A percentile compares a stretch with the other conserved stretches of the same genome.
Evolutionary conservation across 2,888 invertebrate species (phyloP).

Genomic region (Poecilobothrus nobilitatus): DNA sequence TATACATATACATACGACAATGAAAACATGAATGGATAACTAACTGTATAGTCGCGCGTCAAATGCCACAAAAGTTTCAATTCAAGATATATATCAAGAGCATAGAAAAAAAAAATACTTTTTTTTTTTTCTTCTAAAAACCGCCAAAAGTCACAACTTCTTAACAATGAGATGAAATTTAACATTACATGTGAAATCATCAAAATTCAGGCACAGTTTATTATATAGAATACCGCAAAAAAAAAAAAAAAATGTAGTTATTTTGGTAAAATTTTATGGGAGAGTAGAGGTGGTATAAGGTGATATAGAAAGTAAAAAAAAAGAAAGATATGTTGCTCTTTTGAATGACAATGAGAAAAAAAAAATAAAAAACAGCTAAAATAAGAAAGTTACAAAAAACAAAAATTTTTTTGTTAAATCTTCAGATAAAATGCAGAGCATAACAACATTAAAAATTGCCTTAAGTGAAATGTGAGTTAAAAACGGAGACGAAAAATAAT

Average conservation of each 20-base stretch:
- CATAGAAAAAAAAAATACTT: background rate
- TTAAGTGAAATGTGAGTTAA: background rate
- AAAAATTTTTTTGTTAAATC: too few relatives aligned
- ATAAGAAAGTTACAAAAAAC: too few relatives aligned
- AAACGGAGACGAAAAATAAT: too few relatives aligned
- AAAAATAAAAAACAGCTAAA: too few relatives aligned
- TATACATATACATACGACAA: background rate
- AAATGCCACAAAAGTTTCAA: background rate
- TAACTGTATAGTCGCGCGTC: background rate
- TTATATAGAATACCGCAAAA: too few relatives aligned
- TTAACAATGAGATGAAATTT: background rate
- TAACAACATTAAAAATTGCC: background rate
- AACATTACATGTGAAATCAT: too few relatives aligned
- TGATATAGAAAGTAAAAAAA: background rate
- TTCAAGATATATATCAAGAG: background rate
- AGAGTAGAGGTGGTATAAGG: too few relatives aligned
- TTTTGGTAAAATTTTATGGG: too few relatives aligned
- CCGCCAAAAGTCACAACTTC: constrained; percentile 1
- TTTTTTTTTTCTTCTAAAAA: background rate
- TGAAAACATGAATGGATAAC: background rate
- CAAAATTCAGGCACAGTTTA: too few relatives aligned
- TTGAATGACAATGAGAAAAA: too few relatives aligned
- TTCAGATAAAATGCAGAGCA: background rate
- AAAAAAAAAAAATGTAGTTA: too few relatives aligned
- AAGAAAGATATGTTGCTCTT: background rate